Conservation (phyloP, 2,888 invertebrate species). For the Acanthococcus lagerstroemiae region DNA sequence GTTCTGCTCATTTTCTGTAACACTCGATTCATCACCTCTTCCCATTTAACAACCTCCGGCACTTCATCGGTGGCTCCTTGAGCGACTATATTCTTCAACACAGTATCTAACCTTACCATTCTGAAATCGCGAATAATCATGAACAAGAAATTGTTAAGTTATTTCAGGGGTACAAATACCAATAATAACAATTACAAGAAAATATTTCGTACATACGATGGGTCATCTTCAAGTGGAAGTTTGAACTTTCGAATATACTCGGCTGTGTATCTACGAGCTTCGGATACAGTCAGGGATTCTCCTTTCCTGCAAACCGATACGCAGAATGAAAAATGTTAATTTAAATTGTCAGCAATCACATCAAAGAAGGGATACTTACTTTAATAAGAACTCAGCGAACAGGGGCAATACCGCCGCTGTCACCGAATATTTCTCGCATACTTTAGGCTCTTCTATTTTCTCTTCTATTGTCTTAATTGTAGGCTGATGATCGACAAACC, state of each 20-base stretch:
- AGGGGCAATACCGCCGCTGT: slow-evolving; percentile 56
- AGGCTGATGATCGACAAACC: slow-evolving; percentile 40
- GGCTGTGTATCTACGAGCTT: slow-evolving; percentile 57
- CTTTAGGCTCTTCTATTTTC: slow-evolving; percentile 44
- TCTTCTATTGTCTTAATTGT: slow-evolving; percentile 28
- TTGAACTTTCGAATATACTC: slow-evolving; percentile 60
- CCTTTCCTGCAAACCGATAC: slow-evolving; percentile 46
- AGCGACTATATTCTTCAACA: slow-evolving; percentile 44
- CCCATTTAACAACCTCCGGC: slow-evolving; percentile 51
- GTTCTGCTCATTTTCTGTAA: slow-evolving; percentile 60
- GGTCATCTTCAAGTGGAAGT: slow-evolving; percentile 40
- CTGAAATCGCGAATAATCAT: slow-evolving; percentile 36
- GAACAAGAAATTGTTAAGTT: background rate
- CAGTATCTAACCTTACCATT: slow-evolving; percentile 49
- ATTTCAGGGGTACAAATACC: background rate
- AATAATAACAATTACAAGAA: background rate
- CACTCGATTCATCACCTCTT: slow-evolving; percentile 56
- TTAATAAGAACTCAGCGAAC: slow-evolving; percentile 48
- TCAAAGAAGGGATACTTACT: slow-evolving; percentile 8
- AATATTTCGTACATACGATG: slow-evolving; percentile 33
- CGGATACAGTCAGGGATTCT: slow-evolving; percentile 50
- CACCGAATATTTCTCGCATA: slow-evolving; percentile 58
- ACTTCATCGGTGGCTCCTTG: slow-evolving; percentile 40
- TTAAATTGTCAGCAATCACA: background rate
- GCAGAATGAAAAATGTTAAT: slow-evolving; percentile 18